A percentile compares a stretch with the other conserved stretches of the same genome.
Conservation (phyloP, 2,888 invertebrate species). For the Sphaerolaimus hirsutus region DNA sequence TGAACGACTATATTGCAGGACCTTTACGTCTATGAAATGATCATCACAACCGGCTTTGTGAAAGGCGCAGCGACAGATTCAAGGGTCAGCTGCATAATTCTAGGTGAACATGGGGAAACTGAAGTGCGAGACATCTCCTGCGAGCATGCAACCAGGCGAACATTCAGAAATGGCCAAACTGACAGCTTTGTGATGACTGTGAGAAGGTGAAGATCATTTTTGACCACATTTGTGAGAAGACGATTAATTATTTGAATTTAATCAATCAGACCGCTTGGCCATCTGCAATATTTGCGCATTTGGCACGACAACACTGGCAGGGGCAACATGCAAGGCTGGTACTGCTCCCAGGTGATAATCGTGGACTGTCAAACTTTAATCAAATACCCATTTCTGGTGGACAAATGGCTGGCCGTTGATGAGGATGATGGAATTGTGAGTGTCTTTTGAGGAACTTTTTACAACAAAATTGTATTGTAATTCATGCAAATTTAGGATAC, state of each 20-base stretch:
- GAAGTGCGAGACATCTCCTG: constrained; percentile 14
- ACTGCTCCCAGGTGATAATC: constrained; percentile 15
- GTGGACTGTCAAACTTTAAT: constrained; percentile 20
- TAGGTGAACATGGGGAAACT: constrained; percentile 23
- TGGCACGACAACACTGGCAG: constrained; percentile 34
- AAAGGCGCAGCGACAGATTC: constrained; percentile 15
- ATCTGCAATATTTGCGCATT: constrained; percentile 28
- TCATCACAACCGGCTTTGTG: constrained; percentile 21
- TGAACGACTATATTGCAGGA: constrained; percentile 13
- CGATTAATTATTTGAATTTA: neutral
- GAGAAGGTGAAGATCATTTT: neutral
- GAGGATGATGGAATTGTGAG: constrained; percentile 3
- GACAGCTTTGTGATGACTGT: constrained; percentile 24
- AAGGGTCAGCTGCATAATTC: constrained; percentile 14
- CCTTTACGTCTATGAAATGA: constrained; percentile 25
- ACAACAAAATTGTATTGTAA: neutral
- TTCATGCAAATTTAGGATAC: too few relatives aligned
- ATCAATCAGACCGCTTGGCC: constrained; percentile 29
- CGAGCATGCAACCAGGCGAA: constrained; percentile 15
- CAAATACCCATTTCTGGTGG: constrained; percentile 1
- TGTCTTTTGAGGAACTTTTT: too few relatives aligned
- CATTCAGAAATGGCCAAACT: constrained; percentile 19
- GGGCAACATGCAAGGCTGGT: constrained; percentile 30
- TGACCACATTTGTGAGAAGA: neutral
- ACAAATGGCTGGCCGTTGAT: constrained; percentile 4